Percentiles rank a stretch among this genome's conserved stretches.
phyloP scores from a whole-genome alignment of 2,113 vertebrate species.

The Sciurus niger region DNA sequence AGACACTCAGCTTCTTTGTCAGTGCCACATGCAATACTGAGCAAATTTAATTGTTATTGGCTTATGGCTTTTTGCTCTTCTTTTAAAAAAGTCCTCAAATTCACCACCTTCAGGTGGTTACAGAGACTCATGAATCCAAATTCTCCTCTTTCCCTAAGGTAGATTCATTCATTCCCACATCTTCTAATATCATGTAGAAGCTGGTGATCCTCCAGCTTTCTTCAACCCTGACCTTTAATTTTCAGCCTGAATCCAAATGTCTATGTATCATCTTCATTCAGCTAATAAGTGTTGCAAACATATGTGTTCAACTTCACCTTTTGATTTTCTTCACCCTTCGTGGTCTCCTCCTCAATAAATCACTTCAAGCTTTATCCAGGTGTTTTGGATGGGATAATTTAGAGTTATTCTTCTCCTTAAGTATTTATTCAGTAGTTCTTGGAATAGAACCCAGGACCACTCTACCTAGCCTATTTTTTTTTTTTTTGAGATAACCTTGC shows the following conservation, averaged over 20 bases:
- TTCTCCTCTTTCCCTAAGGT: not conserved
- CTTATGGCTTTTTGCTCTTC: not conserved
- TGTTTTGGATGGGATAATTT: not conserved
- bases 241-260: not conserved
- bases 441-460: no score
- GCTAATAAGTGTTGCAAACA: not conserved
- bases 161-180: not conserved
- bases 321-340: not conserved
- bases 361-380: not conserved
- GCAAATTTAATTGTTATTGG: not conserved
- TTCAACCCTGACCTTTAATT: not conserved
- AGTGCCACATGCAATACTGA: accelerated
- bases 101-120: not conserved
- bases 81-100: not conserved
- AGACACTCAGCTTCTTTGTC: not conserved
- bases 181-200: not conserved
- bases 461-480: no score
- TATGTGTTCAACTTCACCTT: not conserved
- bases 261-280: not conserved
- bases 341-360: not conserved
- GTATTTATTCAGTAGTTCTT: no score
- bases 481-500: no score
- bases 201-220: not conserved
- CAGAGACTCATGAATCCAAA: not conserved
- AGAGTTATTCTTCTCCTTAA: not conserved